These are phyloP conservation scores for Crocuta crocuta DNA, from an alignment of 2,113 vertebrate species.

Conservation along the genomic window DNA sequence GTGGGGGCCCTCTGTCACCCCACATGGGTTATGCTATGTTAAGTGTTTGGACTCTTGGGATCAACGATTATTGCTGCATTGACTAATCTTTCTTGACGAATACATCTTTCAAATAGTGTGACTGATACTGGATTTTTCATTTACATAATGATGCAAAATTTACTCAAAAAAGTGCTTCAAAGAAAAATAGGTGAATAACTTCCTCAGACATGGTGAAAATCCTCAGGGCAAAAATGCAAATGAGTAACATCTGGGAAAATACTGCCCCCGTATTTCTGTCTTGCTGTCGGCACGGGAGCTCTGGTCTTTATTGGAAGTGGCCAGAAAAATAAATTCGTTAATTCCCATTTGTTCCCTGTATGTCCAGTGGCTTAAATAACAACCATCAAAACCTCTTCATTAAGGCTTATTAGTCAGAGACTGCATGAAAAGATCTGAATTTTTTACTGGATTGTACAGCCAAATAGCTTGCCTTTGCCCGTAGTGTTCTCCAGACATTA, in stretches of 20 bases:
- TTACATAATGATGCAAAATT: background rate
- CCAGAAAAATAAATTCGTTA: conserved; percentile 20
- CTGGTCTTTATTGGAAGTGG: conserved; percentile 7
- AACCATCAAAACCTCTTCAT: conserved; percentile 51
- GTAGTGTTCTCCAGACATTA: fast-evolving
- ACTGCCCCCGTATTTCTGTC: background rate
- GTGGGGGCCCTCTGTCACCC: background rate
- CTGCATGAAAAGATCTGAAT: conserved; percentile 51
- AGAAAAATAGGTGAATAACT: background rate
- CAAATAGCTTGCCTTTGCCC: background rate
- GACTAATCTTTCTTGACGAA: background rate
- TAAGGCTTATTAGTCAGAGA: conserved; percentile 11
- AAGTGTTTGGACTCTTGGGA: background rate
- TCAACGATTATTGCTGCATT: background rate
- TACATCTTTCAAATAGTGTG: background rate
- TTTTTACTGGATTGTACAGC: conserved; percentile 63
- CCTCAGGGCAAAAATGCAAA: background rate
- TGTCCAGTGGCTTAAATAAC: conserved; percentile 47
- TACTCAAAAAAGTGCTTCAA: background rate
- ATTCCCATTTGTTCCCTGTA: background rate
- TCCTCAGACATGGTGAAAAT: background rate
- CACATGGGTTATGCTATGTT: background rate
- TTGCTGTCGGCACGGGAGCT: background rate
- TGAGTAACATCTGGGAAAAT: background rate
- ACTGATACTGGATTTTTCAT: background rate